Base-by-base conservation (phyloP, 2,797 vertebrate species). In the Manis javanica region DNA sequence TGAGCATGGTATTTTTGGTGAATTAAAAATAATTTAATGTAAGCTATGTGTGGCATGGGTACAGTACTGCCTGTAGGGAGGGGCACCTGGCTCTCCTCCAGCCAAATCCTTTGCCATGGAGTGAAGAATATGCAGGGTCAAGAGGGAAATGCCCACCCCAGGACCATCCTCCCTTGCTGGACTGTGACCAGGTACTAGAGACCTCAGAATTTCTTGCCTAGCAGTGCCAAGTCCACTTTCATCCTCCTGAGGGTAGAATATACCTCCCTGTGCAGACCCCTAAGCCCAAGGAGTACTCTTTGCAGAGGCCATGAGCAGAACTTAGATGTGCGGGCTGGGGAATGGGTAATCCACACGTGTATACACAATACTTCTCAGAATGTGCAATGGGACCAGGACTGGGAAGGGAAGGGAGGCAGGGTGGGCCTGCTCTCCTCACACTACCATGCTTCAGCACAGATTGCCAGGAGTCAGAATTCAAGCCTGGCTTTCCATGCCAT, bases 21-120 rank as follows among this genome's bases (percentile, higher is more conserved):
- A 95, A 34, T 75, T 94, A 39, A 68, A 91, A 87, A 16, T 66
- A 63, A 79, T 55, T 61, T 16, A 29, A 8, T 87, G 1, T 72
- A 61, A 34, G 46, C 53, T 7, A 29, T 19, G 1, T 59, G 15
- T 51, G 31, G 31, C 2, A 2, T 71, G 61, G 37, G 39, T 59
- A 6, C 4, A 11, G 39, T 13, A 5, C 23, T 75, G 26, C 23
- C 42, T 69, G 49, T 55, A 57, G 61, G 24, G 10, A 18, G 57
- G 31, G 26, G 29, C 1, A 0, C 29, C 57, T 64, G 19, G 21
- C 53, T 71, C 42, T 26, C 31, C 63, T 87, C 37, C 34, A 19
- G 24, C 61, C n/a, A 37, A 12, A 90, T 7, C 8, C 19, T 71
- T 63, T 37, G 49, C 55, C 10, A 2, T 77, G 51, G 63, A 89